A percentile compares a stretch with the other conserved stretches of the same genome.
Conservation (phyloP, 2,888 invertebrate genomes). For the Conistra vaccinii region DNA sequence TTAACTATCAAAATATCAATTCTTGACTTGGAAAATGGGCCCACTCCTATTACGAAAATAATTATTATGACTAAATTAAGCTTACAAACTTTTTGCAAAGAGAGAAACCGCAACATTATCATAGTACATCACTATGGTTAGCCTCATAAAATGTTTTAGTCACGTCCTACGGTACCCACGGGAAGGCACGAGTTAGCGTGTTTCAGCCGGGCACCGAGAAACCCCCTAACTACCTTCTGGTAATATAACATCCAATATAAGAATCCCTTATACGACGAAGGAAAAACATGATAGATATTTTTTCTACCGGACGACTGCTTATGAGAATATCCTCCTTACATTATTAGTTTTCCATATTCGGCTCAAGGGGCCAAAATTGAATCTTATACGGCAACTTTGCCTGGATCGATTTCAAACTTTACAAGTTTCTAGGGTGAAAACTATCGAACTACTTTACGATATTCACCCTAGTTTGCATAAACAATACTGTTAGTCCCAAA, state of each 20-base stretch:
- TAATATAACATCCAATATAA: constrained; percentile 51
- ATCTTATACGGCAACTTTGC: constrained; percentile 30
- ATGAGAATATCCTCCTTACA: constrained; percentile 27
- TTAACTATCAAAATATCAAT: not conserved
- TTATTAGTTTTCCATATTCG: constrained; percentile 56
- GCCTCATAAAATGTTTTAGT: constrained; percentile 36
- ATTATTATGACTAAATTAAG: too few species aligned
- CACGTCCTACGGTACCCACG: constrained; percentile 30
- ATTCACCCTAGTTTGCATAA: constrained; percentile 25
- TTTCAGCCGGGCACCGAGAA: not conserved
- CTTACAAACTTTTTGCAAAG: not conserved
- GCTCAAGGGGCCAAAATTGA: constrained; percentile 41
- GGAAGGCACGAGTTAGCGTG: constrained; percentile 31
- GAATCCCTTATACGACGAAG: constrained; percentile 29
- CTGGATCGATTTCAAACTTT: constrained; percentile 38
- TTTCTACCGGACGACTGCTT: constrained; percentile 44
- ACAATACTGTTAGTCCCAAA: constrained; percentile 4
- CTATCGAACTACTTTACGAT: constrained; percentile 5
- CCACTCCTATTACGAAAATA: not conserved
- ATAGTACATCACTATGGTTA: constrained; percentile 2
- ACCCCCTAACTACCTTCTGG: constrained; percentile 17
- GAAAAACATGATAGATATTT: constrained; percentile 53
- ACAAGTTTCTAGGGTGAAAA: constrained; percentile 9
- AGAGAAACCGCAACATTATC: not conserved
- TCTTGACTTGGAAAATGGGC: not conserved